Conservation (phyloP, 2,888 invertebrate genomes). For the Dolichomitus sp. region DNA sequence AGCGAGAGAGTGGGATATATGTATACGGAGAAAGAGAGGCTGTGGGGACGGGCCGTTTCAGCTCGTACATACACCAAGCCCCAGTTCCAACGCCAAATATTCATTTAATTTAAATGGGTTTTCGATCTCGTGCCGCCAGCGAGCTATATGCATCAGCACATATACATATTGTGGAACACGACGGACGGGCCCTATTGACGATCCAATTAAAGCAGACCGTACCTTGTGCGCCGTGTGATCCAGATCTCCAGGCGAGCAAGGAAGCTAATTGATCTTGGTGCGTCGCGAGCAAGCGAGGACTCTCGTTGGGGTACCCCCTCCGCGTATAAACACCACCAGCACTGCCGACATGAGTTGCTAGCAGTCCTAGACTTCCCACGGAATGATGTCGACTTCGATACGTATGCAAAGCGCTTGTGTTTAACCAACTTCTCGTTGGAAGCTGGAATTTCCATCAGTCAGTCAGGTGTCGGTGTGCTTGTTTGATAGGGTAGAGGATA, state of each 20-base stretch:
- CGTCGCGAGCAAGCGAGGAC: conserved; percentile 15
- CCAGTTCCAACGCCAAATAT: conserved; percentile 80
- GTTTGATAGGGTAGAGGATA: conserved; percentile 50
- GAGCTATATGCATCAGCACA: conserved; percentile 22
- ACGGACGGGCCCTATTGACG: conserved; percentile 57
- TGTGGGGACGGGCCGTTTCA: conserved; percentile 28
- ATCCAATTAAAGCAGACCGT: conserved; percentile 65
- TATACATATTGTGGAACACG: conserved; percentile 52
- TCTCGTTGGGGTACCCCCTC: neutral
- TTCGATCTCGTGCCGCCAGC: conserved; percentile 61
- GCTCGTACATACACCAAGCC: conserved; percentile 40
- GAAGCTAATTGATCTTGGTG: conserved; percentile 43
- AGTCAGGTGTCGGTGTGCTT: conserved; percentile 61
- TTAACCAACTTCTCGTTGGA: conserved; percentile 82
- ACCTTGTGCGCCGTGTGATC: conserved; percentile 11
- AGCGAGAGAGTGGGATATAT: neutral
- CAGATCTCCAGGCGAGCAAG: conserved; percentile 42
- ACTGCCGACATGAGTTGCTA: conserved; percentile 31
- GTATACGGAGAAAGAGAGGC: neutral
- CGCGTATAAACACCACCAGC: conserved; percentile 12
- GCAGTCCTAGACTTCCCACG: conserved; percentile 56
- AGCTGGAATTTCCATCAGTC: conserved; percentile 84
- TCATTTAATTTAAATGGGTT: conserved; percentile 84
- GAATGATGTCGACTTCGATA: conserved; percentile 73
- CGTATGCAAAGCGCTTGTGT: conserved; percentile 84